Conservation (phyloP, 2,888 invertebrate species). For the Bruchidius siliquastri region DNA sequence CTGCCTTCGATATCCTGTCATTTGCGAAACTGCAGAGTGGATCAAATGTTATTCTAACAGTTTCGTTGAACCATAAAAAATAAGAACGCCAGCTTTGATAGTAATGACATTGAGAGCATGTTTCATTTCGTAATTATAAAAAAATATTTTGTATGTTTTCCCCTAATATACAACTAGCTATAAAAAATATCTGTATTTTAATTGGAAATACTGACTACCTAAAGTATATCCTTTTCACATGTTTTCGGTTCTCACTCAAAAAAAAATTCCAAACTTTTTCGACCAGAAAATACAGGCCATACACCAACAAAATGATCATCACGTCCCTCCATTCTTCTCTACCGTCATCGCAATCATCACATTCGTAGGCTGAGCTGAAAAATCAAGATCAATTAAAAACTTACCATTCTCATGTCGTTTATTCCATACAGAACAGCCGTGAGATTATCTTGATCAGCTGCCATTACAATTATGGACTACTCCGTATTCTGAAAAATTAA, state of each 20-base stretch:
- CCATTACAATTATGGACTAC: not conserved
- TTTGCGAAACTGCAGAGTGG: too few species aligned
- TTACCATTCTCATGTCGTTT: slow-evolving; percentile 73
- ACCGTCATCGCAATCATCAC: not conserved
- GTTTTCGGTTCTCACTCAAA: not conserved
- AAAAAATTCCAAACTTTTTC: not conserved
- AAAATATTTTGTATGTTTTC: too few species aligned
- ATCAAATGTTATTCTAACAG: too few species aligned
- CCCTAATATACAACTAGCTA: too few species aligned
- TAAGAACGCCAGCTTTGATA: too few species aligned
- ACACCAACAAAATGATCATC: not conserved
- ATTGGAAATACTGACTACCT: not conserved
- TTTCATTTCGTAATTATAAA: too few species aligned
- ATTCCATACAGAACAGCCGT: slow-evolving; percentile 67
- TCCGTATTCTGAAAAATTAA: not conserved
- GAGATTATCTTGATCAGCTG: slow-evolving; percentile 56
- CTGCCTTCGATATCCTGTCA: too few species aligned
- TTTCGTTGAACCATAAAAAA: too few species aligned
- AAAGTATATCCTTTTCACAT: not conserved
- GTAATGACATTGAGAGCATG: too few species aligned
- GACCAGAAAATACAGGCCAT: not conserved
- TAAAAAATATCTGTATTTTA: too few species aligned
- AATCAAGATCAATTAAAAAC: slow-evolving; percentile 36
- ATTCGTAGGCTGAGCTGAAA: not conserved
- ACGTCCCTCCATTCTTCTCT: not conserved